Conservation (phyloP, 2,113 vertebrate species). For the Sarotherodon lohbergeri region DNA sequence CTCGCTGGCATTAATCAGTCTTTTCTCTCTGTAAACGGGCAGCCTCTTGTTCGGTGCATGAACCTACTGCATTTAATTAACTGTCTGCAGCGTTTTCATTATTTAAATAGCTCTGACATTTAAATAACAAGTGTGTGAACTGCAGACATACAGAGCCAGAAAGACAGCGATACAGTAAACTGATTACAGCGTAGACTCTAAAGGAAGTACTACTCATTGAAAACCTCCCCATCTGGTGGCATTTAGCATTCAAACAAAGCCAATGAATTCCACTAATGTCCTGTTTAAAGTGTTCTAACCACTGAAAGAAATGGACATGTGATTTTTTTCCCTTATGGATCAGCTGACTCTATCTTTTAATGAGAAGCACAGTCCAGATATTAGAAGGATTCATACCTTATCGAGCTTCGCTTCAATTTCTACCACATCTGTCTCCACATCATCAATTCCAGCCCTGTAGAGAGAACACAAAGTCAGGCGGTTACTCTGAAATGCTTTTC, state of each 20-base stretch:
- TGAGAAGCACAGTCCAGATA: neutral
- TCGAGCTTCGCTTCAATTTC: conserved; percentile 96
- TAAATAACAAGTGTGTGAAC: neutral
- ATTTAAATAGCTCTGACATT: conserved; percentile 22
- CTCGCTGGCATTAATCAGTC: neutral
- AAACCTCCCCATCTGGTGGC: neutral
- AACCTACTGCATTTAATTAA: conserved; percentile 3
- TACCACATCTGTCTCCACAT: conserved; percentile 95
- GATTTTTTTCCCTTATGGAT: neutral
- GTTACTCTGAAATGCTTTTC: conserved; percentile 4
- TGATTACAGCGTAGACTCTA: neutral
- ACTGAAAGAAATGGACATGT: neutral
- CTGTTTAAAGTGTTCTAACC: neutral
- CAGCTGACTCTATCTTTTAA: neutral
- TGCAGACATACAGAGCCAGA: neutral
- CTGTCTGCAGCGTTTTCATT: neutral
- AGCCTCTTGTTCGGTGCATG: neutral
- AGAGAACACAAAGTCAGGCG: conserved; percentile 34
- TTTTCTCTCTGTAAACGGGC: neutral
- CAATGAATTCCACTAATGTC: neutral
- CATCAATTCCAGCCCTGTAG: conserved; percentile 89
- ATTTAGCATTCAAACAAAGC: neutral
- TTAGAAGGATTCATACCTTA: conserved; percentile 78
- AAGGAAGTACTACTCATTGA: neutral
- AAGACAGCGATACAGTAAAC: neutral